These are phyloP conservation scores for Semnornis frantzii DNA, from an alignment of 2,113 vertebrate species.

Conservation along the genomic window DNA sequence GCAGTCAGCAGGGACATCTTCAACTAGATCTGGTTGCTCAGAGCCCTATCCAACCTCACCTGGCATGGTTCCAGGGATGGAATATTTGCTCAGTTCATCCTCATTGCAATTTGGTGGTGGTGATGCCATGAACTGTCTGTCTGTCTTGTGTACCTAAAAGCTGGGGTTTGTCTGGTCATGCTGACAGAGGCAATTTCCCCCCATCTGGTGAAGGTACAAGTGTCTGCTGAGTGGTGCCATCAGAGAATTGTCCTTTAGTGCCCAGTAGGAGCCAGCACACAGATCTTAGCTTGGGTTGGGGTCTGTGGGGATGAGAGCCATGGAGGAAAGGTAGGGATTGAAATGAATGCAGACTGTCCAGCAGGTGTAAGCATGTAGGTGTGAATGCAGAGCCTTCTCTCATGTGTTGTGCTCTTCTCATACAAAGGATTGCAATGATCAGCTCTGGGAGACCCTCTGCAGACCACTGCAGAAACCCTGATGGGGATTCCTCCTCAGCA, in stretches of 20 bases:
- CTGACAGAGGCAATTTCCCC: background rate
- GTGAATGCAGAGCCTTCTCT: background rate
- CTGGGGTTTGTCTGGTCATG: background rate
- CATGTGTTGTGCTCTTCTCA: background rate
- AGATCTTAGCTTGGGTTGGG: background rate
- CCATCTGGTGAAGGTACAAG: rapidly evolving
- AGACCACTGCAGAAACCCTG: background rate
- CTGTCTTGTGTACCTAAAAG: rapidly evolving
- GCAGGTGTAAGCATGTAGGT: rapidly evolving
- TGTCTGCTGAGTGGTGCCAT: rapidly evolving
- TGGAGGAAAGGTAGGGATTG: background rate
- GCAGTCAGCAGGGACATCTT: background rate
- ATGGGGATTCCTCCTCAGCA: too few relatives aligned
- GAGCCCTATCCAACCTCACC: too few relatives aligned
- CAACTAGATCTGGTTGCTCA: too few relatives aligned
- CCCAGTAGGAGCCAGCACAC: rapidly evolving
- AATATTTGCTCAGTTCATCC: too few relatives aligned
- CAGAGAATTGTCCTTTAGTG: background rate
- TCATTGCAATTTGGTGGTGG: too few relatives aligned
- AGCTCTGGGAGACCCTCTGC: background rate
- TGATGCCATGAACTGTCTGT: background rate
- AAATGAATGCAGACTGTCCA: background rate
- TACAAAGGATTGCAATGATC: background rate
- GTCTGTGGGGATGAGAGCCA: background rate
- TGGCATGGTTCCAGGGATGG: too few relatives aligned